Base-by-base conservation (phyloP, 2,797 vertebrate genomes). In the Gymnoscopelus microlampas region DNA sequence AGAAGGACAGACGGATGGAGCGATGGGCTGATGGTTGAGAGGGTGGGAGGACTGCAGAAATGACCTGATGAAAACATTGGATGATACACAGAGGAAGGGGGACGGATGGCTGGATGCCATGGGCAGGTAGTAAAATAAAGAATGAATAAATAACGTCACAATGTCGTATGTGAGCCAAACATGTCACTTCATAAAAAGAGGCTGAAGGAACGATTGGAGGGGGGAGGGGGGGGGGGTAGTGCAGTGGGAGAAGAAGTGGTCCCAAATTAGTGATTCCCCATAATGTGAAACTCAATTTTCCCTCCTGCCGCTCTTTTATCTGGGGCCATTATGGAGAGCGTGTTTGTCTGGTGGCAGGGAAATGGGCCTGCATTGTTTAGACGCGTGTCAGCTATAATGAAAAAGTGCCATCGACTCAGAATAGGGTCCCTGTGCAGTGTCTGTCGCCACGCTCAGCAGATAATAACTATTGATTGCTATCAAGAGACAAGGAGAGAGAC, bases 301-400 rank as follows among this genome's bases (percentile, higher is more conserved):
- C 84, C 84, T 85, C 84, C 85, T 88, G 89, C 88, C 82, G 87
- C 82, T 83, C 88, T 89, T 90, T 90, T 91, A 90, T 93, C 88
- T 86, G 84, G 66, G 82, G 85, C 89, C 85, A 92, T 94, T 92
- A 93, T 87, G 83, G 86, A 81, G 84, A 86, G 83, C 73, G 86
- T 91, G 87, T 91, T 91, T 93, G 86, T 92, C 87, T 91, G 89
- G 82, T 88, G 88, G 89, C 88, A 92, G 83, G 86, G 82, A 91
- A 93, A 93, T 90, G 88, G 88, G 86, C 80, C 78, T 79, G 85
- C 89, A 92, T 92, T 93, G 91, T 94, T 94, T 93, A 91, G 90
- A 87, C 91, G 90, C 85, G 91, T 93, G 91, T 94, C 92, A 91
- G 89, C 89, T 80, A 85, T 92, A 93, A 93, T 93, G 91, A 94